Base-by-base conservation (phyloP, 2,888 invertebrate genomes). In the Drosophila leonis region DNA sequence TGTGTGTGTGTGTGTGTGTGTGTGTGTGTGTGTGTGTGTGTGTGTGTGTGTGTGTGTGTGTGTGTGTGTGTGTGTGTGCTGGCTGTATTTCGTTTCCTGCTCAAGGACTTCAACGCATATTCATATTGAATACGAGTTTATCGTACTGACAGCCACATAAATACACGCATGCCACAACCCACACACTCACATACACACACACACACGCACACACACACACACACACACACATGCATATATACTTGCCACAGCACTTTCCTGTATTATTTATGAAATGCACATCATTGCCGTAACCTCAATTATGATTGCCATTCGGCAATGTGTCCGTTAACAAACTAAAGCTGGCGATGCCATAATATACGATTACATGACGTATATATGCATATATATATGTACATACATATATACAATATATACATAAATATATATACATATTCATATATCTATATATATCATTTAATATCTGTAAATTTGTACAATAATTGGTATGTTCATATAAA, bases 211-310 rank as follows among this genome's bases (percentile, higher is more conserved):
- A 60, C 35, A 52, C 8, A 15, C 27, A 46, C 27, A 62, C 24
- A 33, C 18, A 46, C 15, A 33, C 42, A 67, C 4, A 4, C 24
- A 24, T 24, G n/a, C n/a, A n/a, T 4, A 24, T 62, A 65, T 65
- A 60, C 57, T 66, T 56, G 51, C 60, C 62, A 60, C 65, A 69
- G 60, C 49, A 65, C 60, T 76, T 72, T 55, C 75, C 65, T 73
- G 74, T 71, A 82, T 84, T 80, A 87, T 82, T 90, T 83, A 88
- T 90, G 84, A 88, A 82, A 88, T 78, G 88, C 86, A 82, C 90
- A 90, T 85, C 88, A 85, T 90, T 84, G 77, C 80, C 82, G 73
- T 70, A 82, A 82, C 83, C 83, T 74, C 76, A 82, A 82, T 84
- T 90, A 89, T 88, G 88, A 82, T 74, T 79, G 59, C 59, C 73